Conservation (phyloP, 1,140 invertebrate species). For the Drosophila kanapiae region DNA sequence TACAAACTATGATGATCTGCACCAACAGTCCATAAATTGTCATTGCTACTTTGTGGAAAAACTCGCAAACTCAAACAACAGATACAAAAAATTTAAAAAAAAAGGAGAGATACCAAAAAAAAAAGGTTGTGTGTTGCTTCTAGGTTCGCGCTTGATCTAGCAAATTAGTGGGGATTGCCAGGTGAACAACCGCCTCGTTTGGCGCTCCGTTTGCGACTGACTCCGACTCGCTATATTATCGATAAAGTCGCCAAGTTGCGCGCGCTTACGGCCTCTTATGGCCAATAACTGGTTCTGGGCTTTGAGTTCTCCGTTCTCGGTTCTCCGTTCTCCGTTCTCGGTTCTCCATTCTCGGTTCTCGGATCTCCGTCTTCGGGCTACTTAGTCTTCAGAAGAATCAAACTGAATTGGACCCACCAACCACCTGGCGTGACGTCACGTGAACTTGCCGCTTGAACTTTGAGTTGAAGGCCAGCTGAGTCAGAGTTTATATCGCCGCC, state of each 20-base stretch:
- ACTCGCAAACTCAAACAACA: conserved; percentile 34
- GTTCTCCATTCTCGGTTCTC: not conserved
- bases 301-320: conserved; percentile 10
- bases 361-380: conserved; percentile 3
- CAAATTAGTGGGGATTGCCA: conserved; percentile 2
- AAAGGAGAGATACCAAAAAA: conserved; percentile 16
- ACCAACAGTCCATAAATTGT: conserved; percentile 75
- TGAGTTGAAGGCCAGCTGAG: conserved; percentile 41
- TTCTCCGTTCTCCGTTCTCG: not conserved
- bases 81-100: conserved; percentile 16
- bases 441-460: conserved; percentile 79
- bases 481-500: conserved; percentile 3
- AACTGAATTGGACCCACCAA: conserved; percentile 16
- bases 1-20: conserved; percentile 74
- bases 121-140: conserved; percentile 12
- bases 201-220: conserved; percentile 69
- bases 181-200: conserved; percentile 55
- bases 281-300: conserved; percentile 54
- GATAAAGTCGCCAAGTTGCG: conserved; percentile 42
- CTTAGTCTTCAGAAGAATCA: conserved; percentile 20
- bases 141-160: conserved; percentile 50
- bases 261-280: conserved; percentile 32
- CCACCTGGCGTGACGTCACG: conserved; percentile 47
- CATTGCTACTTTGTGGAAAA: conserved; percentile 47
- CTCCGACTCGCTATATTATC: conserved; percentile 41